These are phyloP conservation scores for Paramormyrops kingsleyae DNA, from an alignment of 2,113 vertebrate species.

Conservation along the genomic window DNA sequence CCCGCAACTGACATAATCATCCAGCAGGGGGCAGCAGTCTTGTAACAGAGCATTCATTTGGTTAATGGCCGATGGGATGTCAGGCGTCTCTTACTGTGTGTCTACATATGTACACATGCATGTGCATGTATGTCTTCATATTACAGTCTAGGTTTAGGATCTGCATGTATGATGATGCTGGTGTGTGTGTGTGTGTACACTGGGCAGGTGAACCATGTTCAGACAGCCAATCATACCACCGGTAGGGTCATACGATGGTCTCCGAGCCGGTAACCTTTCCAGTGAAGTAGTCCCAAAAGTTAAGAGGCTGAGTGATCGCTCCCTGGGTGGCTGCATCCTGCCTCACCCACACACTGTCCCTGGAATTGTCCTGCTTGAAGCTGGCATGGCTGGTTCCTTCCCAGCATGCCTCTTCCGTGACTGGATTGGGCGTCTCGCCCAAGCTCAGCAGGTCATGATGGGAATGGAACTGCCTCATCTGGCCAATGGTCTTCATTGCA, in stretches of 20 bases:
- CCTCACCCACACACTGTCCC: slow-evolving; percentile 41
- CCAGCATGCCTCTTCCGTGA: slow-evolving; percentile 12
- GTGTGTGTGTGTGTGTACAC: not conserved
- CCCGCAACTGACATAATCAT: not conserved
- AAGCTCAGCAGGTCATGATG: slow-evolving; percentile 67
- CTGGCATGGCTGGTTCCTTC: slow-evolving; percentile 27
- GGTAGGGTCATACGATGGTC: slow-evolving; percentile 59
- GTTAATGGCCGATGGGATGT: not conserved
- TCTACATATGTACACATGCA: not conserved
- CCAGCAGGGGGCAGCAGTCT: not conserved
- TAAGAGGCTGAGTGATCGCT: slow-evolving; percentile 41
- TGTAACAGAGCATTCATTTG: not conserved
- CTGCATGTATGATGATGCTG: not conserved
- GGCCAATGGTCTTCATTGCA: slow-evolving; percentile 52
- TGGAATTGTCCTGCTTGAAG: slow-evolving; percentile 26
- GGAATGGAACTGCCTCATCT: slow-evolving; percentile 65
- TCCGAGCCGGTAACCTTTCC: slow-evolving; percentile 62
- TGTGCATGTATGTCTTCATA: not conserved
- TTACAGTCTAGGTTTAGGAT: not conserved
- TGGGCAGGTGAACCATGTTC: not conserved
- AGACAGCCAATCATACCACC: not conserved
- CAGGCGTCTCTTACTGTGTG: not conserved
- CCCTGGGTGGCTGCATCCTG: slow-evolving; percentile 42
- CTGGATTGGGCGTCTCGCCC: slow-evolving; percentile 31
- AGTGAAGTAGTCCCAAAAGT: slow-evolving; percentile 72